Evolutionary conservation across 2,113 vertebrate species (phyloP).

Genomic region (Sinosuthora webbiana): DNA sequence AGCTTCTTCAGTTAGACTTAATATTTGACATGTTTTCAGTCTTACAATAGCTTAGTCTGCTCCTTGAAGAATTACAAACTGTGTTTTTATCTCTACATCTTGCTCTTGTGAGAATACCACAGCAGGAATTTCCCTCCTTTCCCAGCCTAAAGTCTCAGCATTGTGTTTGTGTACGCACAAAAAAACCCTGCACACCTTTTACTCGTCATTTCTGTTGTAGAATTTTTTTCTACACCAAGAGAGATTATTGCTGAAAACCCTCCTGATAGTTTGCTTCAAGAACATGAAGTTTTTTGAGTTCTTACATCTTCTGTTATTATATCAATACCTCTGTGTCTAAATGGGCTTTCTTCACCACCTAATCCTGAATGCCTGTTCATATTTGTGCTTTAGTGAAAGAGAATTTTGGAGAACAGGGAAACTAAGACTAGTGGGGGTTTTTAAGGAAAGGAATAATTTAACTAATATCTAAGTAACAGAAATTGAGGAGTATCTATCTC

Average conservation of each 20-base stretch:
- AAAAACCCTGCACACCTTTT: not conserved
- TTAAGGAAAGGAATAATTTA: not conserved
- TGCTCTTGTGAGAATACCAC: not conserved
- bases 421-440: rapidly evolving
- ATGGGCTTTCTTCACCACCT: not conserved
- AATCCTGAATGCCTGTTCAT: not conserved
- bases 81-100: not conserved
- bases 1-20: not conserved
- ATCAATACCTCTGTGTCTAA: not conserved
- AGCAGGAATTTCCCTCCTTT: not conserved
- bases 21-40: not conserved
- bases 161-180: not conserved
- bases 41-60: not conserved
- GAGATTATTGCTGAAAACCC: not conserved
- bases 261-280: not conserved
- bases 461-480: not conserved
- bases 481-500: not conserved
- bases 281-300: not conserved
- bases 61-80: not conserved
- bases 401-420: not conserved
- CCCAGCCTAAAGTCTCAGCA: not conserved
- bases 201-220: not conserved
- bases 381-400: not conserved
- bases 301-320: not conserved
- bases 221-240: not conserved